A percentile compares a stretch with the other conserved stretches of the same genome.
Conservation (phyloP, 2,113 vertebrate genomes). For the Trematocara macrostoma region DNA sequence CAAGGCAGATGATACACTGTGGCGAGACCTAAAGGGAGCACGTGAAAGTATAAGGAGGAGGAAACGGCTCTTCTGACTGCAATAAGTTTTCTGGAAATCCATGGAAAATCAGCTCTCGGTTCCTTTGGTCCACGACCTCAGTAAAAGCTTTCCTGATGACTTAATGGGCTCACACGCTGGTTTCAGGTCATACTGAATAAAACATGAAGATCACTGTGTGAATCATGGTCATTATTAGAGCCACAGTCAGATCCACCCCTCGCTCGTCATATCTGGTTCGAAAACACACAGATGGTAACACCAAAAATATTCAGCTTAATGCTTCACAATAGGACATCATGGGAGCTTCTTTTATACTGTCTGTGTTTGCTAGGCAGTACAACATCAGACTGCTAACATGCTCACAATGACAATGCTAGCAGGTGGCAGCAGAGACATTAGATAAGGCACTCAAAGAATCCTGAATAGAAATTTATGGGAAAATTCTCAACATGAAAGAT, state of each 20-base stretch:
- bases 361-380: background rate
- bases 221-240: background rate
- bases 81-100: background rate
- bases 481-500: background rate
- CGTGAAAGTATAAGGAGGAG: background rate
- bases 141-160: background rate
- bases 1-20: background rate
- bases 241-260: background rate
- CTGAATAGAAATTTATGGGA: background rate
- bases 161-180: background rate
- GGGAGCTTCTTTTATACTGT: background rate
- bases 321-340: background rate
- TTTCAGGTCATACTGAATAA: background rate
- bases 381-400: background rate
- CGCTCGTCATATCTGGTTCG: background rate
- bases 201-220: background rate
- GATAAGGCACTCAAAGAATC: background rate
- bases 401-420: background rate
- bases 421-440: background rate
- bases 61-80: background rate
- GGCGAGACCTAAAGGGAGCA: background rate
- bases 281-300: background rate
- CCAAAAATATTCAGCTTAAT: background rate
- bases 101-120: background rate
- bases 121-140: background rate